Percentiles rank a stretch among this genome's conserved stretches.
Conservation (phyloP, 1,140 invertebrate species). For the Drosophila takahashii region DNA sequence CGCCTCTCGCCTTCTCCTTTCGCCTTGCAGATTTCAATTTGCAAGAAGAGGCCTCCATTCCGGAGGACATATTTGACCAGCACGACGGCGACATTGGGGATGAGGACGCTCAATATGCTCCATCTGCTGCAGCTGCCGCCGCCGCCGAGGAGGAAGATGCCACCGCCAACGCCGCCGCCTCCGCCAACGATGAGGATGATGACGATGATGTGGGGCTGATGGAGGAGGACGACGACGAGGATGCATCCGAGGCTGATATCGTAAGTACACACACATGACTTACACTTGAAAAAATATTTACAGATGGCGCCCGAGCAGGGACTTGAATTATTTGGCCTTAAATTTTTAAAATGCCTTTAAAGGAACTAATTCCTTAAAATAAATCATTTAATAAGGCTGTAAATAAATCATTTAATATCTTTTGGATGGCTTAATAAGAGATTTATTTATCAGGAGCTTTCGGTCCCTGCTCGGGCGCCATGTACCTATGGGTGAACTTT, state of each 20-base stretch:
- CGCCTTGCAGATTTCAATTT: conserved; percentile 77
- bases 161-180: background rate
- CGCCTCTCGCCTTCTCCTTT: conserved; percentile 13
- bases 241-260: conserved; percentile 73
- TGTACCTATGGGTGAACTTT: too few species aligned
- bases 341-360: too few species aligned
- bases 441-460: too few species aligned
- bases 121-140: conserved; percentile 3
- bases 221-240: conserved; percentile 39
- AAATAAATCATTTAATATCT: too few species aligned
- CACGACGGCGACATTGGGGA: conserved; percentile 63
- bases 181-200: background rate
- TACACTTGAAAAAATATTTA: conserved; percentile 9
- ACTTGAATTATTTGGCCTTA: too few species aligned
- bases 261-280: conserved; percentile 56
- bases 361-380: too few species aligned
- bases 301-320: background rate
- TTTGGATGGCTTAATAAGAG: too few species aligned
- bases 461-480: too few species aligned
- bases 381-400: too few species aligned
- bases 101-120: conserved; percentile 49
- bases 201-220: conserved; percentile 9
- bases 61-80: conserved; percentile 83
- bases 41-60: conserved; percentile 78
- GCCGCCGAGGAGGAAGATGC: background rate